Base-by-base conservation (phyloP, 2,797 vertebrate species). In the Macrochelys suwanniensis region DNA sequence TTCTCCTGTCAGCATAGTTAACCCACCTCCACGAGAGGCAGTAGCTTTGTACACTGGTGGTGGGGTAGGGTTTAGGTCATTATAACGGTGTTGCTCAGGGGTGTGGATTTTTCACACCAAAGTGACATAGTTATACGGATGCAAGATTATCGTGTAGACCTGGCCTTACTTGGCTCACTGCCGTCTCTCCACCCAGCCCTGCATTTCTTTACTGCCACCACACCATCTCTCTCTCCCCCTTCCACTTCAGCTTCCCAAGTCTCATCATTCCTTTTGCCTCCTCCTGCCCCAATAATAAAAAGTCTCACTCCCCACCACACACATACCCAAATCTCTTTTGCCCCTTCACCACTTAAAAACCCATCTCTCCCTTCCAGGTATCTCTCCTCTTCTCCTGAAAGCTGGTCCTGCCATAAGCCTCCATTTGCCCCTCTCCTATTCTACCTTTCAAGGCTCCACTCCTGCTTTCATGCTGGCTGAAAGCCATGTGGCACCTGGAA, bases 361-460 rank as follows among this genome's bases (percentile, higher is more conserved):
- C 7, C 37, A 85, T 45, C 80, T 82, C 84, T 82, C 17, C 85
- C 33, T 28, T 86, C 4, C 51, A 91, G 3, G 26, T 51, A 6
- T 2, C 33, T 78, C 57, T 81, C 81, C 85, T 78, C 26, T 5
- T 89, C 45, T 26, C 59, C 59, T 17, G 33, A 65, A n/a, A 65
- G 15, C 59, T 65, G 15, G 33, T 83, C 9, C 54, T 80, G 78
- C n/a, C 65, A 88, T 77, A 13, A 71, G 26, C 6, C 15, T 12
- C 15, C 89, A 82, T 94, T 94, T 95, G 93, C 15, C n/a, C 90
- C 45, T 54, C 86, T n/a, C 61, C 37, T 45, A 3, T 53, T 85
- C 59, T 57, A 54, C 50, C 26, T 45, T n/a, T 87, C 31, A 33
- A 0, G 1, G n/a, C 45, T 57, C 80, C 59, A 78, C 15, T 42